Evolutionary conservation across 1,140 invertebrate species (phyloP).

Genomic region (Apis florea): DNA sequence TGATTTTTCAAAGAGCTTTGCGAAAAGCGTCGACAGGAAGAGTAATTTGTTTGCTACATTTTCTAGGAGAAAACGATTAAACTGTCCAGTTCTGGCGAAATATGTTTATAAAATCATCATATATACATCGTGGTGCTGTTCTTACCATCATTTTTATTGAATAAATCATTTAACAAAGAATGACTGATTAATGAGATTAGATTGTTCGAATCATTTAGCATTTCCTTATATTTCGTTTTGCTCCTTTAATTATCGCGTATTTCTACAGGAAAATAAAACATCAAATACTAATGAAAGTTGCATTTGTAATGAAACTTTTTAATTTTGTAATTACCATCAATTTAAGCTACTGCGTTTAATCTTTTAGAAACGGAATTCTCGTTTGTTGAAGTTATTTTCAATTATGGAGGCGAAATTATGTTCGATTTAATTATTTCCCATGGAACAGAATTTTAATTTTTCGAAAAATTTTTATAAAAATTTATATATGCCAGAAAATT

Average conservation of each 20-base stretch:
- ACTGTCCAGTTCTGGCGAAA: background rate
- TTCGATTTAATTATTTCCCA: background rate
- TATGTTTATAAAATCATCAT: background rate
- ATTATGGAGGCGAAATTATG: background rate
- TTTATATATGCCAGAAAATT: too few species aligned
- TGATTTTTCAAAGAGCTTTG: background rate
- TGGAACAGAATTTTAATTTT: too few species aligned
- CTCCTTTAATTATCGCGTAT: background rate
- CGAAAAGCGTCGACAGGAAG: background rate
- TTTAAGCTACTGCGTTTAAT: background rate
- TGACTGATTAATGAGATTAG: slow-evolving; percentile 4
- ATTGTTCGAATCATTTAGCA: slow-evolving; percentile 18
- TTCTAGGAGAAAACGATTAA: background rate
- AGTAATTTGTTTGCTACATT: slow-evolving; percentile 36
- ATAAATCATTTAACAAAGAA: background rate
- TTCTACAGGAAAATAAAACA: background rate
- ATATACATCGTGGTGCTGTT: background rate
- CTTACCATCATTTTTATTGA: background rate
- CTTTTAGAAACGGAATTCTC: background rate
- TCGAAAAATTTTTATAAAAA: too few species aligned
- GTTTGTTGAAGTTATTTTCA: background rate
- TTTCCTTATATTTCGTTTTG: too few species aligned
- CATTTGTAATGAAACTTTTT: slow-evolving; percentile 14
- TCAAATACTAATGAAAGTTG: background rate
- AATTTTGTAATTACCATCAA: background rate